A percentile compares a stretch with the other conserved stretches of the same genome.
Conservation (phyloP, 2,113 vertebrate species). For the Amazona vittata region DNA sequence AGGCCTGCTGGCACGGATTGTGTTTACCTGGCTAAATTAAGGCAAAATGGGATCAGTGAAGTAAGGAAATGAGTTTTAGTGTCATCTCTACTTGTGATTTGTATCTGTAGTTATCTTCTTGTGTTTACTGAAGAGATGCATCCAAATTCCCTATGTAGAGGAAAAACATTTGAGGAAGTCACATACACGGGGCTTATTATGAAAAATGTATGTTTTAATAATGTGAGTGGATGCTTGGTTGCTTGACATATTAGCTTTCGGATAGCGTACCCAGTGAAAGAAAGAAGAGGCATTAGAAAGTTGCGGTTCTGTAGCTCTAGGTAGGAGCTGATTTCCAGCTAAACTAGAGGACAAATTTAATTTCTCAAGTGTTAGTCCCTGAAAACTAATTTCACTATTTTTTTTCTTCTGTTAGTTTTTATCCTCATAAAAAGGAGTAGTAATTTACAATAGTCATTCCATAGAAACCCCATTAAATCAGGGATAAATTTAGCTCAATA, state of each 20-base stretch:
- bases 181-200: not conserved
- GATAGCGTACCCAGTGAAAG: not conserved
- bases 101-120: not conserved
- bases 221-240: not conserved
- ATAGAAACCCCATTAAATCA: not conserved
- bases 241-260: not conserved
- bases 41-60: not conserved
- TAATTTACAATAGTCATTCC: not conserved
- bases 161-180: not conserved
- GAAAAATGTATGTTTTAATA: not conserved
- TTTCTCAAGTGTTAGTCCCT: not conserved
- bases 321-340: not conserved
- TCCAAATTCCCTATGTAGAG: not conserved
- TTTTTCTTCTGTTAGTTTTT: not conserved
- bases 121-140: not conserved
- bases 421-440: not conserved
- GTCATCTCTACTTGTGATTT: not conserved
- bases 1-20: fast-evolving
- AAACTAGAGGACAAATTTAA: not conserved
- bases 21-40: not conserved
- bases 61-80: not conserved
- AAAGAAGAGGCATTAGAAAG: not conserved
- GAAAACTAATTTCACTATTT: not conserved
- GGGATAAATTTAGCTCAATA: conserved; percentile 7
- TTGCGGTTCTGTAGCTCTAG: not conserved